Base-by-base conservation (phyloP, 2,113 vertebrate genomes). In the Otis tarda region DNA sequence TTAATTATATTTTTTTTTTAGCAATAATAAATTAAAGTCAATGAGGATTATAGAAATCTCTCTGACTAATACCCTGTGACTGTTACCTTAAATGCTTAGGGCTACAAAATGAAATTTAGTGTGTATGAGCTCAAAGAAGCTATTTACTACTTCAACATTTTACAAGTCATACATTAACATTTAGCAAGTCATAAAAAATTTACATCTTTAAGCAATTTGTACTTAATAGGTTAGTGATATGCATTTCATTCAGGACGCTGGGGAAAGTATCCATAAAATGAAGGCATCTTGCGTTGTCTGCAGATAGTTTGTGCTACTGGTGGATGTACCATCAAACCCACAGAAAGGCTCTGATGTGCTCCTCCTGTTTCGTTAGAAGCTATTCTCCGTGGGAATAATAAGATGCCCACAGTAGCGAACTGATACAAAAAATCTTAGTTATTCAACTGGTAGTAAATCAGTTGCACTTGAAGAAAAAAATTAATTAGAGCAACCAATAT, bases 111-210 rank as follows among this genome's bases (percentile, higher is more conserved):
- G 83, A 95, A 97, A 97, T 97, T 97, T 96, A 98, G 84, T 95
- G 90, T 84, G 93, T 96, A 96, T 83, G 95, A 97, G 88, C 85
- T 96, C 76, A 89, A 97, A 95, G 89, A 96, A 61, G 81, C 97
- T 98, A 97, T 98, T 98, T 98, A 97, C 97, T 97, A 96, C 97
- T 97, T 97, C 98, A 98, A 97, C 98, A 98, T 98, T 98, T 98
- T 98, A 97, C 92, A 97, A 97, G 97, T 93, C 98, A 98, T 98
- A 97, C 95, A 97, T 98, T 98, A 98, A 98, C 98, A 98, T 98
- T 98, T 98, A 97, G 96, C 90, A 98, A 97, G 94, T 96, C 95
- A 96, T 98, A 98, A 98, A 97, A 97, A 97, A 96, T 97, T 97
- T 98, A 97, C 97, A 98, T 97, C 91, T 97, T 97, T 98, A 98